Evolutionary conservation across 1,140 invertebrate genomes (phyloP).

Genomic region (Drosophila sturtevanti): DNA sequence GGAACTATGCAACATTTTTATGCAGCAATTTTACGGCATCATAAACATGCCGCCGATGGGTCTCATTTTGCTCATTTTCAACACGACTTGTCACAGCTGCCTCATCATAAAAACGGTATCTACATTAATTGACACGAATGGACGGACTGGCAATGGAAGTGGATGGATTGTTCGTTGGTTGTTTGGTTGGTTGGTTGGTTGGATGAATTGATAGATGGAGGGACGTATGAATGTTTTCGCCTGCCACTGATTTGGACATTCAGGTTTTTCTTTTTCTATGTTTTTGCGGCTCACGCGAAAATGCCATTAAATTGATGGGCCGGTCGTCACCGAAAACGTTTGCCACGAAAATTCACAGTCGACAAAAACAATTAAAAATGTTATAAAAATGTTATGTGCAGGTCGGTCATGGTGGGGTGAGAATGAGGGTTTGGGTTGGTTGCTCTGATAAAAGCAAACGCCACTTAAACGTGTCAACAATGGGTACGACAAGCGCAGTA

Average conservation of each 20-base stretch:
- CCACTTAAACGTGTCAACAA: conserved; percentile 80
- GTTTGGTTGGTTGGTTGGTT: not conserved
- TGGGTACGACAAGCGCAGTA: conserved; percentile 71
- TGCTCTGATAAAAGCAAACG: conserved; percentile 75
- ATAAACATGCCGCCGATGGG: conserved; percentile 73
- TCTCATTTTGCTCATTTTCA: conserved; percentile 64
- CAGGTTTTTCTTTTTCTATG: conserved; percentile 10
- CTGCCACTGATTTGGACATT: conserved; percentile 59
- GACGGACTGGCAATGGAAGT: conserved; percentile 6
- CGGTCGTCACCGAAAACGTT: conserved; percentile 28
- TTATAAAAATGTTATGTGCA: conserved; percentile 80
- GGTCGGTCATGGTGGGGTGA: conserved; percentile 27
- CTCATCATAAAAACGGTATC: conserved; percentile 75
- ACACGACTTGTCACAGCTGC: conserved; percentile 66
- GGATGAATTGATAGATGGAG: not conserved
- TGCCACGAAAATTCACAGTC: conserved; percentile 57
- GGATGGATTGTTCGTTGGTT: not conserved
- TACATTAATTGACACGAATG: conserved; percentile 71
- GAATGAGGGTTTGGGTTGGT: not conserved
- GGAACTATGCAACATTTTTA: conserved; percentile 73
- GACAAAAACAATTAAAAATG: conserved; percentile 79
- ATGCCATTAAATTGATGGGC: conserved; percentile 77
- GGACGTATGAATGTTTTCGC: conserved; percentile 26
- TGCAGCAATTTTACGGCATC: conserved; percentile 61
- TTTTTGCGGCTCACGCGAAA: conserved; percentile 60